phyloP scores from a whole-genome alignment of 2,113 vertebrate genomes.

The Dermatemys mawii region DNA sequence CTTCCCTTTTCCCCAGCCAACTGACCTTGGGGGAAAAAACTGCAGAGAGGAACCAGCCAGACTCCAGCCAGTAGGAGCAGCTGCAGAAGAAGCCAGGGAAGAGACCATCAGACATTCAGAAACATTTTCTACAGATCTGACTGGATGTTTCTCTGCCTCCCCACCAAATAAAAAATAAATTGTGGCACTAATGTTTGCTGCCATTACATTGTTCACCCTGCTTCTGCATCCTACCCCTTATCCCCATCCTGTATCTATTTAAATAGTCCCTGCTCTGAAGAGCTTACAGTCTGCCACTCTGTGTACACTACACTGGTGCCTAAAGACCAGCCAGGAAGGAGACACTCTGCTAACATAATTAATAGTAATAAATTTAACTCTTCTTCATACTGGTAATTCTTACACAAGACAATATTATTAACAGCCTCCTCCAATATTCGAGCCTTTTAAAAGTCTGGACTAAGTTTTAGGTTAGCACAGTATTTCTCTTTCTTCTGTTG shows the following conservation, averaged over 20 bases:
- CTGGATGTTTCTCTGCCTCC: neutral
- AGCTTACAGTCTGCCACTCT: no score
- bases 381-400: neutral
- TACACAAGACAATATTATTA: neutral
- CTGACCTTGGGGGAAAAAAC: neutral
- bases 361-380: no score
- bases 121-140: neutral
- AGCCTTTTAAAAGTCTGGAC: neutral
- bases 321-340: no score
- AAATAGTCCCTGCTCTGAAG: no score
- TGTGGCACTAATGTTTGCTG: neutral
- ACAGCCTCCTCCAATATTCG: neutral
- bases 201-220: neutral
- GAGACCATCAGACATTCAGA: neutral
- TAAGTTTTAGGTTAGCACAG: fast-evolving
- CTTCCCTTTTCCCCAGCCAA: neutral
- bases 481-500: neutral
- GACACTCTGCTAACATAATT: no score
- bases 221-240: neutral
- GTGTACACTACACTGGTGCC: no score
- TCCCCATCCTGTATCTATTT: neutral
- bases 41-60: neutral
- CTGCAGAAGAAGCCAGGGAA: neutral
- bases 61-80: neutral
- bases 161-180: neutral